Evolutionary conservation across 2,113 vertebrate species (phyloP), one percentile per base, ranked within the genome.

Genomic region (Menura novaehollandiae): DNA sequence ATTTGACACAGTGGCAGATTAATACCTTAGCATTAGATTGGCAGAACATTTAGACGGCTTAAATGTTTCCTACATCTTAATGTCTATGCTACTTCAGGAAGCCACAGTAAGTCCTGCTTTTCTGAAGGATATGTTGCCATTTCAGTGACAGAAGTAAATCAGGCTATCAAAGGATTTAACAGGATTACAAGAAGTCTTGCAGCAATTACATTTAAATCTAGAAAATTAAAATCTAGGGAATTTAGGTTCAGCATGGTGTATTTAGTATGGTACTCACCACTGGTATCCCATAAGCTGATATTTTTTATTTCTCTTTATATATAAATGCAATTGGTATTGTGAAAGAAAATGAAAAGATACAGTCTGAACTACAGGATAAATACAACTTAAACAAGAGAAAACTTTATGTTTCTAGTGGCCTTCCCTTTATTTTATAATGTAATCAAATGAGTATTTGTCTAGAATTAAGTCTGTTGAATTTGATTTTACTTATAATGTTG

Each of bases 1-100:
- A 98, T 97, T 97, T 98, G 97, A 97, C 97, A 97, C 77, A 95
- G 94, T 97, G 96, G 97, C 95, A 97, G 97, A 97, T 98, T 98
- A 98, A 97, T 97, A 94, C 83, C 96, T 94, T 93, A 95, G 75
- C 89, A 92, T 97, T 97, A 98, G 95, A 97, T 91, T 91, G 95
- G 91, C 88, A 95, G 94, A 89, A 93, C 92, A 97, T 98, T 98
- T 98, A 97, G 96, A 95, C 37, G 35, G 89, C 62, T 97, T 97
- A 96, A 97, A 95, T 95, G 82, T 97, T 97, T 93, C 91, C 96
- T 96, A 93, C 89, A 93, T 98, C 63, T 95, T 97, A 97, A 96
- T 97, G 91, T 96, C 95, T 97, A 9, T 94, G 69, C 66, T 93
- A 91, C 95, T 97, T 97, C 90, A 97, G 95, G 93, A 97, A 98